Conservation (phyloP, 2,797 vertebrate genomes). For the Clarias platycephalus region DNA sequence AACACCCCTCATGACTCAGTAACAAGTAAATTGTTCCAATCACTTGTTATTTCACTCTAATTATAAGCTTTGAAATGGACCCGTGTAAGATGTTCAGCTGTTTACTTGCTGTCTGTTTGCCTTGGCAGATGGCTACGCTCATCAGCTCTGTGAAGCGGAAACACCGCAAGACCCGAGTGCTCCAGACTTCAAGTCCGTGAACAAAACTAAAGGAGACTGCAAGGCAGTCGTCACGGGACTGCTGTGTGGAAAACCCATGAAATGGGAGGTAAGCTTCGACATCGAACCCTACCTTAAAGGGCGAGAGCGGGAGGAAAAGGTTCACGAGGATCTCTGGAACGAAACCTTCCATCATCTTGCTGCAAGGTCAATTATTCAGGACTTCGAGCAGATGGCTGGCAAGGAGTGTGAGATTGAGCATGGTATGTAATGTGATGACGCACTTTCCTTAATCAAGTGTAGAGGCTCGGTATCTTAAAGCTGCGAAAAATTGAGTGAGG, state of each 20-base stretch:
- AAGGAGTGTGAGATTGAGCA: slow-evolving; percentile 88
- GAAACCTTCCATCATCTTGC: slow-evolving; percentile 96
- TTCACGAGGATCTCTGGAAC: slow-evolving; percentile 84
- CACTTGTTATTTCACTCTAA: not conserved
- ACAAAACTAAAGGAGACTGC: slow-evolving; percentile 70
- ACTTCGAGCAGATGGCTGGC: slow-evolving; percentile 89
- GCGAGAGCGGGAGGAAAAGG: slow-evolving; percentile 70
- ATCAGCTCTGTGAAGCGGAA: slow-evolving; percentile 81
- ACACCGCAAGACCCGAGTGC: slow-evolving; percentile 71
- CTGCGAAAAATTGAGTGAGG: not conserved
- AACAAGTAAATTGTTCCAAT: not conserved
- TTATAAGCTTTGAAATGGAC: not conserved
- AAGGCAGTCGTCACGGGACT: slow-evolving; percentile 88
- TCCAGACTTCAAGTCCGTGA: slow-evolving; percentile 50
- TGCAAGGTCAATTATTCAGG: slow-evolving; percentile 84
- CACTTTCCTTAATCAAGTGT: not conserved
- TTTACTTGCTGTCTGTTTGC: not conserved
- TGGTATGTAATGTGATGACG: slow-evolving; percentile 68
- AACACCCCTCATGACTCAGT: no score
- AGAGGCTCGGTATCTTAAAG: not conserved
- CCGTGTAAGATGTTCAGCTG: not conserved
- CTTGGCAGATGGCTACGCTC: slow-evolving; percentile 73
- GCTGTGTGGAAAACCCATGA: slow-evolving; percentile 74
- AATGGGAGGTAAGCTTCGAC: slow-evolving; percentile 92
- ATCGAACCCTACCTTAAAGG: slow-evolving; percentile 78